phyloP scores from a whole-genome alignment of 2,888 invertebrate genomes.

The Macroteleia sp. region DNA sequence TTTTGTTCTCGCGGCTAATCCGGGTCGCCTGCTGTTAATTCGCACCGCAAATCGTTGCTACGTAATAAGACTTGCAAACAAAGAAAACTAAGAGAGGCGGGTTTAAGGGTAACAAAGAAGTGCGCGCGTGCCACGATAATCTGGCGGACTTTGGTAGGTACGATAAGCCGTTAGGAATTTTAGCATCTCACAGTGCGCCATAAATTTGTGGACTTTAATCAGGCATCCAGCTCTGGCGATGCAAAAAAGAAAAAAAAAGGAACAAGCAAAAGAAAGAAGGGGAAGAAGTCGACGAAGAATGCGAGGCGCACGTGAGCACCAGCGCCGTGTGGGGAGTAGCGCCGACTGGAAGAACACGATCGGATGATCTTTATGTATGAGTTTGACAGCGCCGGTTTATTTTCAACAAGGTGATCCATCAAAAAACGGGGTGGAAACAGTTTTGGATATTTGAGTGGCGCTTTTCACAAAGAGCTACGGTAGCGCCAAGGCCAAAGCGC shows the following conservation, averaged over 20 bases:
- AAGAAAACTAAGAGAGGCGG: slow-evolving; percentile 30
- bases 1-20: slow-evolving; percentile 31
- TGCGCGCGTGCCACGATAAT: slow-evolving; percentile 57
- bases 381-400: slow-evolving; percentile 69
- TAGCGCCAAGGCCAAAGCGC: neutral
- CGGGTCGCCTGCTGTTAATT: slow-evolving; percentile 39
- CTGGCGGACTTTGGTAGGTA: slow-evolving; percentile 32
- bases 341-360: slow-evolving; percentile 35
- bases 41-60: slow-evolving; percentile 46
- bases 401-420: slow-evolving; percentile 70
- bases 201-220: slow-evolving; percentile 63
- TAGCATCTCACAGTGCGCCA: slow-evolving; percentile 49
- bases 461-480: neutral
- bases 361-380: slow-evolving; percentile 71
- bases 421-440: neutral
- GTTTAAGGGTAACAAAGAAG: slow-evolving; percentile 50
- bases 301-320: neutral
- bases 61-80: slow-evolving; percentile 48
- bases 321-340: neutral
- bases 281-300: slow-evolving; percentile 25
- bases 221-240: slow-evolving; percentile 49
- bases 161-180: slow-evolving; percentile 63
- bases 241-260: slow-evolving; percentile 22
- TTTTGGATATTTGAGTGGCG: neutral
- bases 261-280: slow-evolving; percentile 28